Evolutionary conservation across 2,797 vertebrate species (phyloP), one percentile per base, ranked within the genome.

Genomic region (Danio tinwini): DNA sequence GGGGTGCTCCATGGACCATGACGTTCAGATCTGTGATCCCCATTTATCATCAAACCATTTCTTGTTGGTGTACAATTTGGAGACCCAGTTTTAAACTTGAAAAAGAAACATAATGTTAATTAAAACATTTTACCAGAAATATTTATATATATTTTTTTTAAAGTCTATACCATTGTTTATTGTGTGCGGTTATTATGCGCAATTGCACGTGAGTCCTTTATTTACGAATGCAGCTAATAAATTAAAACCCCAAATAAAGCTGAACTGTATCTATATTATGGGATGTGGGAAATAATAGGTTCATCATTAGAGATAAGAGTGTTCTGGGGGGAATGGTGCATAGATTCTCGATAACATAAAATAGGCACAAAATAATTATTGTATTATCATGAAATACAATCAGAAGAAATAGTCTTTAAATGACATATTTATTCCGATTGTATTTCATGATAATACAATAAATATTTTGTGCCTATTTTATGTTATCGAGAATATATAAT

Each of bases 1-100:
- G 68, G 83, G 74, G 73, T 65, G 84, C 58, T 67, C 53, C 64
- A 62, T 77, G 76, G 78, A 86, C 82, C 84, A 58, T 81, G 77
- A 40, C 75, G 55, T 83, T 73, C 3, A 53, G 71, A 79, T 37
- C 62, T 74, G 0, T 5, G 17, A 16, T 76, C 73, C 58, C 77
- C 55, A 39, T 53, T 39, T 11, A 68, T 39, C 64, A 40, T 21
- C 5, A 50, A 77, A 78, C 6, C 7, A 8, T n/a, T 42, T 55
- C 19, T 6, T 19, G 13, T 29, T 29, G 10, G 8, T 39, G 16
- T 47, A 0, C 42, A 68, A 21, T 67, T 58, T 19, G 14, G 40
- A 39, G 52, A 47, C 5, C 17, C 6, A 39, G 21, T 67, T 76
- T 56, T 1, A 45, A 39, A 14, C 10, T n/a, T 5, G 13, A 21